Percentiles rank a stretch among this genome's conserved stretches.
Evolutionary conservation across 2,113 vertebrate species (phyloP).

Genomic region (Pterocles burchelli): DNA sequence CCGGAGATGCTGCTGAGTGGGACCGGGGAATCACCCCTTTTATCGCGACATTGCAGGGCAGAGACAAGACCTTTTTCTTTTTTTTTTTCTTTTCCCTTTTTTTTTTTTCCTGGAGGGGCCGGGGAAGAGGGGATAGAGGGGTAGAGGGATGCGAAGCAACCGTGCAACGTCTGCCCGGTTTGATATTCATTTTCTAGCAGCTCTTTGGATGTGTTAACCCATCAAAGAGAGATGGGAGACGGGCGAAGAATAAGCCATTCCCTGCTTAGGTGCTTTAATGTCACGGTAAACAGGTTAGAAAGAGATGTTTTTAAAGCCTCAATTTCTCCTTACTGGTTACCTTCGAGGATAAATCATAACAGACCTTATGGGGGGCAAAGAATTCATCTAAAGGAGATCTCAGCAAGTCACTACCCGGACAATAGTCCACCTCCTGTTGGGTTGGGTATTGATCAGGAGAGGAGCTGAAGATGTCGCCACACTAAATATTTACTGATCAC

Average conservation of each 20-base stretch:
- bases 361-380: slow-evolving; percentile 49
- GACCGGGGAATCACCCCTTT: not conserved
- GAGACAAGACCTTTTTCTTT: not conserved
- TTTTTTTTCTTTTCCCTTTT: no score
- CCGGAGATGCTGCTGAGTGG: not conserved
- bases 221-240: not conserved
- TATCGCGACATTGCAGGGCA: not conserved
- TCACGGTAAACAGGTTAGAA: slow-evolving; percentile 73
- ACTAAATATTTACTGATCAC: slow-evolving; percentile 99
- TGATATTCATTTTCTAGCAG: not conserved
- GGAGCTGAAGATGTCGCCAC: slow-evolving; percentile 89
- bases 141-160: not conserved
- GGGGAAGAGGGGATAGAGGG: not conserved
- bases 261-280: slow-evolving; percentile 61
- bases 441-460: slow-evolving; percentile 89
- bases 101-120: not conserved
- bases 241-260: not conserved
- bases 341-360: slow-evolving; percentile 70
- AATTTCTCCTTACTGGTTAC: slow-evolving; percentile 29
- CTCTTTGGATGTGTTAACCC: slow-evolving; percentile 17
- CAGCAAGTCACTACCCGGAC: slow-evolving; percentile 79
- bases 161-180: not conserved
- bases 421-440: slow-evolving; percentile 82
- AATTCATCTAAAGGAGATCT: slow-evolving; percentile 71
- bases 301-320: slow-evolving; percentile 63